A percentile compares a stretch with the other conserved stretches of the same genome.
These are phyloP conservation scores for Prunella himalayana DNA, from an alignment of 2,113 vertebrate genomes.

Conservation along the genomic window DNA sequence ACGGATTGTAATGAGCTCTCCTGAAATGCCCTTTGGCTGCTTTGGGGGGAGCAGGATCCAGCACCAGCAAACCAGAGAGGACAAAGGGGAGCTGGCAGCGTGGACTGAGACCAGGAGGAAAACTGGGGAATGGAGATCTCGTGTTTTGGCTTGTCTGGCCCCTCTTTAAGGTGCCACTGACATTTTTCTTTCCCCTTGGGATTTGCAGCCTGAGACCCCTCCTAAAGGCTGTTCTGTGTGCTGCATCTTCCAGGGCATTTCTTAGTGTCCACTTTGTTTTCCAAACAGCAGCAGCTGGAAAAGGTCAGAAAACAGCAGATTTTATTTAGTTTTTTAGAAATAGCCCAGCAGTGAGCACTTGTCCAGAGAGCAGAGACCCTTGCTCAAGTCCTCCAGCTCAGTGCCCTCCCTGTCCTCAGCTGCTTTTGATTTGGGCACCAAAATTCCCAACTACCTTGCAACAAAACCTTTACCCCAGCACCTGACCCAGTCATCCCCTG, in stretches of 20 bases:
- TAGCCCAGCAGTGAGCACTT: neutral
- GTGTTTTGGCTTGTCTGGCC: neutral
- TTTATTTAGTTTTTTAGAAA: neutral
- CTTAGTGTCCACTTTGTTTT: neutral
- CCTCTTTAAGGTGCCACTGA: neutral
- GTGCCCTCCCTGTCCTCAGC: neutral
- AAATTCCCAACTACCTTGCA: neutral
- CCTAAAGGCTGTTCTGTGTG: neutral
- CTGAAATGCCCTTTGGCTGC: neutral
- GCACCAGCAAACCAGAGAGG: neutral
- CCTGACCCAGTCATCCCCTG: neutral
- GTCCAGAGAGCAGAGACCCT: neutral
- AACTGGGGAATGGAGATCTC: neutral
- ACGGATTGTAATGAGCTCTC: neutral
- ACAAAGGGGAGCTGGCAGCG: neutral
- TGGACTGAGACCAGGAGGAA: neutral
- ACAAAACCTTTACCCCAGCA: neutral
- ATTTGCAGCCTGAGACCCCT: neutral
- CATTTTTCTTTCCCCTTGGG: neutral
- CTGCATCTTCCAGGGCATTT: neutral
- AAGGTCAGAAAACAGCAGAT: neutral
- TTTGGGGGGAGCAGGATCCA: neutral
- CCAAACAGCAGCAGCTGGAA: neutral
- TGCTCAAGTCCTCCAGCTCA: neutral
- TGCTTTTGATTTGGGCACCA: neutral